Conservation (phyloP, 1,140 invertebrate species). For the Trachymyrmex cornetzi region DNA sequence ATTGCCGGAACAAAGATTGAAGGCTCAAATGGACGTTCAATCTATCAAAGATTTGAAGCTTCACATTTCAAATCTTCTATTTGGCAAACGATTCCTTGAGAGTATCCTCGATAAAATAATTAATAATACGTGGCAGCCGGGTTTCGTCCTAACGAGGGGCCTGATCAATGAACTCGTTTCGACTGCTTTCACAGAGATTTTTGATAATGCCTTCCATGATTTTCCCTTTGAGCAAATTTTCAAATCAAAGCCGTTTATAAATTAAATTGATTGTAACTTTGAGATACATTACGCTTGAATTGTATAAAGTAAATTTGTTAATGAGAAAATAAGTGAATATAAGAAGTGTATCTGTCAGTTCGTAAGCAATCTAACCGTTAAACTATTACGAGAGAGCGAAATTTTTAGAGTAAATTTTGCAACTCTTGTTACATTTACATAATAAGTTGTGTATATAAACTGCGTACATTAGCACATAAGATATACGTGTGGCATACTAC, state of each 20-base stretch:
- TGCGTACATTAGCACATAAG: neutral
- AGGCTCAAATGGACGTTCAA: constrained; percentile 91
- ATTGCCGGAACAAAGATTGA: constrained; percentile 86
- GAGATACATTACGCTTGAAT: neutral
- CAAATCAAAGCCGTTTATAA: constrained; percentile 70
- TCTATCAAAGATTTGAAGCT: constrained; percentile 91
- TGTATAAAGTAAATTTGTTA: neutral
- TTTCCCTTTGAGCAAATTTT: constrained; percentile 90
- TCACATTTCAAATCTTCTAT: constrained; percentile 91
- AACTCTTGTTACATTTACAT: neutral
- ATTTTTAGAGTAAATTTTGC: neutral
- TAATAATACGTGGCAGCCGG: constrained; percentile 92
- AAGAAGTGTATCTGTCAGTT: neutral
- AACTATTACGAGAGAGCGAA: neutral
- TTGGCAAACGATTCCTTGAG: constrained; percentile 89
- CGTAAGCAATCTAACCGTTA: neutral
- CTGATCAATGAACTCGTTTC: constrained; percentile 94
- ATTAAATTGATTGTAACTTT: neutral
- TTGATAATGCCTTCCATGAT: constrained; percentile 90
- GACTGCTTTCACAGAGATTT: constrained; percentile 93
- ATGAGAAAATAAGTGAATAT: neutral
- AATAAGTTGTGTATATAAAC: neutral
- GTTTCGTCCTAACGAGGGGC: constrained; percentile 90
- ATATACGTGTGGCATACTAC: neutral
- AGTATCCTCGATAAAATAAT: constrained; percentile 89